These are phyloP conservation scores for Masnerella sp. DNA, from an alignment of 2,888 invertebrate species.

Conservation along the genomic window DNA sequence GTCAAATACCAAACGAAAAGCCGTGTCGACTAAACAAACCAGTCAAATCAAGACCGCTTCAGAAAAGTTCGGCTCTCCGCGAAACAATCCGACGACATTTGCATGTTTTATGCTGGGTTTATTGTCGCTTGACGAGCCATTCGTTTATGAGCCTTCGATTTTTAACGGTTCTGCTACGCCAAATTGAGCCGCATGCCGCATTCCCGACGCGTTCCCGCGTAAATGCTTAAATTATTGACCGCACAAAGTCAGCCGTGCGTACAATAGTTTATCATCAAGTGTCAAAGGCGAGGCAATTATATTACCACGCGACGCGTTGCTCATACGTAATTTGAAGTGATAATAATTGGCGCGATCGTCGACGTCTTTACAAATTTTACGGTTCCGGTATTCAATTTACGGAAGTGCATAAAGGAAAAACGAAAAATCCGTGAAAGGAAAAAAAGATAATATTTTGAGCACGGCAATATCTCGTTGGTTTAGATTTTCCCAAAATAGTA, in stretches of 20 bases:
- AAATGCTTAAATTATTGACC: conserved; percentile 45
- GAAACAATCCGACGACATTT: conserved; percentile 32
- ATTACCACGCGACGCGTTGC: conserved; percentile 70
- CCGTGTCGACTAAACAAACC: conserved; percentile 7
- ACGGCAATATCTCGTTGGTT: conserved; percentile 34
- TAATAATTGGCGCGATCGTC: conserved; percentile 70
- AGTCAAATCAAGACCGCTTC: conserved; percentile 9
- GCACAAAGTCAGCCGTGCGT: conserved; percentile 30
- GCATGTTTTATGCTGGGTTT: conserved; percentile 30
- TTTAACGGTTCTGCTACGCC: background rate
- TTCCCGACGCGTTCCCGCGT: conserved; percentile 12
- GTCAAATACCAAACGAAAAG: conserved; percentile 42
- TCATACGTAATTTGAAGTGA: no score
- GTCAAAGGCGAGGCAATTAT: conserved; percentile 52
- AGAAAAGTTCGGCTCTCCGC: background rate
- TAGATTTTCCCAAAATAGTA: conserved; percentile 24
- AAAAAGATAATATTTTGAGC: conserved; percentile 6
- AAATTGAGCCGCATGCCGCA: conserved; percentile 4
- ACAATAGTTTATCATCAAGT: conserved; percentile 64
- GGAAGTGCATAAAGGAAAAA: no score
- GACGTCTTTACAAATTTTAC: conserved; percentile 67
- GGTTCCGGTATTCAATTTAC: conserved; percentile 65
- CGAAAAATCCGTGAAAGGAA: conserved; percentile 61
- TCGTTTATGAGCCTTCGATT: conserved; percentile 4
- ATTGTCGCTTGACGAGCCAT: conserved; percentile 13